Conservation (phyloP, 1,140 invertebrate species). For the Cepaea nemoralis region DNA sequence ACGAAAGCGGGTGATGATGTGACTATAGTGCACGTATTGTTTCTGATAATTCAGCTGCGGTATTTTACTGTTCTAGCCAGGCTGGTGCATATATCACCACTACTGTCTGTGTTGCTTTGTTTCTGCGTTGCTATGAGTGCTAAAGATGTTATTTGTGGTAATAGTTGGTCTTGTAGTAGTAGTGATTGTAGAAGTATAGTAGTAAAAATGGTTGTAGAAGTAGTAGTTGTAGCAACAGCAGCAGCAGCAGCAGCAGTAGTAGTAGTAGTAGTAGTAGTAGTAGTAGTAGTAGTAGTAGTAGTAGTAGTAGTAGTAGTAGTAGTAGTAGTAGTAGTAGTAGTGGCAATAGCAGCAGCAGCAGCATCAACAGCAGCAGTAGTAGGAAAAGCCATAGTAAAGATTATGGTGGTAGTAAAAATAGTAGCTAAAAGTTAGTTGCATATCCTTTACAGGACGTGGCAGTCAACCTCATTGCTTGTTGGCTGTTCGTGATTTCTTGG, state of each 20-base stretch:
- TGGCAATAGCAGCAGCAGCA: neutral
- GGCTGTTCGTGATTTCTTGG: too few relatives aligned
- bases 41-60: too few relatives aligned
- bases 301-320: neutral
- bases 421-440: too few relatives aligned
- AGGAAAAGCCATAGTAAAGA: neutral
- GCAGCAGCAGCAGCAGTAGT: neutral
- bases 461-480: too few relatives aligned
- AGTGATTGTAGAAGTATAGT: neutral
- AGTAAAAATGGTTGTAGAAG: neutral
- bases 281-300: neutral
- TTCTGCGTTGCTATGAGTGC: too few relatives aligned
- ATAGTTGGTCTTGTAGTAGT: neutral
- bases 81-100: too few relatives aligned
- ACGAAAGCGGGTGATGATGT: too few relatives aligned
- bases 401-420: neutral
- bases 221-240: neutral
- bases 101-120: too few relatives aligned
- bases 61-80: too few relatives aligned
- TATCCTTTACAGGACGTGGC: too few relatives aligned
- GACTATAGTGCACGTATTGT: too few relatives aligned
- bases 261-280: neutral
- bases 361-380: neutral
- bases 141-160: neutral
- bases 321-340: slow-evolving; percentile 1